phyloP scores from a whole-genome alignment of 2,113 vertebrate genomes.

The Martes martes region DNA sequence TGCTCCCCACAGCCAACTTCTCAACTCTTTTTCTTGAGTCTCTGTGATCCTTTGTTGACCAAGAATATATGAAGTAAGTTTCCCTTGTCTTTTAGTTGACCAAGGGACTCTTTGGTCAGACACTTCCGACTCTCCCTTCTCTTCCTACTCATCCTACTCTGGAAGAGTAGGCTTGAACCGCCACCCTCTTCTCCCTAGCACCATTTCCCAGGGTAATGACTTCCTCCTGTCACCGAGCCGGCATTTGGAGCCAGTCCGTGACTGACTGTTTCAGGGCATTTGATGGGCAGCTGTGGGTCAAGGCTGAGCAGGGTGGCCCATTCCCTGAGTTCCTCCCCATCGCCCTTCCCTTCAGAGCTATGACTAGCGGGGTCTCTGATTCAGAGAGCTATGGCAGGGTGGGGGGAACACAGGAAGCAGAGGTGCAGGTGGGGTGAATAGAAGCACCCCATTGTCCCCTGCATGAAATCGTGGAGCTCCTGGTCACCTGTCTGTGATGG shows the following conservation, averaged over 20 bases:
- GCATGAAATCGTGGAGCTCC: accelerated
- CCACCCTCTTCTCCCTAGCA: accelerated
- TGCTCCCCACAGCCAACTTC: accelerated
- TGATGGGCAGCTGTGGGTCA: accelerated
- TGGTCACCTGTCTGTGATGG: accelerated
- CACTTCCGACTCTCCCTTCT: no score
- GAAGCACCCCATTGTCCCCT: accelerated
- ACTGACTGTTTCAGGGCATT: neutral
- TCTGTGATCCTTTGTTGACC: neutral
- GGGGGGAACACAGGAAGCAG: neutral
- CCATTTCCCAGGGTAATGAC: neutral
- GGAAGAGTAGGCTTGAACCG: neutral
- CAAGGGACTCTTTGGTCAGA: neutral
- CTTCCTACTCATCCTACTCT: no score
- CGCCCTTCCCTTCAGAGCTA: neutral
- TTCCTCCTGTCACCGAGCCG: accelerated
- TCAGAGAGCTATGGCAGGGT: accelerated
- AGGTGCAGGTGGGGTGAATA: neutral
- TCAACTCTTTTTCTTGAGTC: neutral
- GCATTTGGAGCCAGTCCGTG: accelerated
- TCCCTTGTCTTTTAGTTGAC: neutral
- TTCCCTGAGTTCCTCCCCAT: neutral
- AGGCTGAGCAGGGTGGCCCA: neutral
- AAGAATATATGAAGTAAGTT: neutral
- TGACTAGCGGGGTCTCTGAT: neutral